Percentiles rank a stretch among this genome's conserved stretches.
phyloP scores from a whole-genome alignment of 2,888 invertebrate genomes.

The Pycnomerus fuliginosus region DNA sequence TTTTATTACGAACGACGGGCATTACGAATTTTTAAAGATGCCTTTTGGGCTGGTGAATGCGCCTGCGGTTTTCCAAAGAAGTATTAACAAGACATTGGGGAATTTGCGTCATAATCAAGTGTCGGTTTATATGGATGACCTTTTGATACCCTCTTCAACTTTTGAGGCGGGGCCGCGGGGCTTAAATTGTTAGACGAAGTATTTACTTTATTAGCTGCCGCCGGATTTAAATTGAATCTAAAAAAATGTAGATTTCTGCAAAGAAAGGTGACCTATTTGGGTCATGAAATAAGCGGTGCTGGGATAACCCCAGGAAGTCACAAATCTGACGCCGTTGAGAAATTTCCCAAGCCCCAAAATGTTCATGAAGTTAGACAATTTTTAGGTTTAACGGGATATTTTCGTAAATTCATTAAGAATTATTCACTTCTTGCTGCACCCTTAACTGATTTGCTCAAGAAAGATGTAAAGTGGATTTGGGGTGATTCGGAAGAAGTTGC shows the following conservation, averaged over 20 bases:
- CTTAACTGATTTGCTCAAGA: no score
- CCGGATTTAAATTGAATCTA: constrained; percentile 17
- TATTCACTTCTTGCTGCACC: constrained; percentile 1
- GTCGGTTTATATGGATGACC: constrained; percentile 3
- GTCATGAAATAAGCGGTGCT: constrained; percentile 12
- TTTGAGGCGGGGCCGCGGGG: not conserved
- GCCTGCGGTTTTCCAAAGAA: constrained; percentile 1
- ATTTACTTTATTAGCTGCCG: not conserved
- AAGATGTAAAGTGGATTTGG: no score
- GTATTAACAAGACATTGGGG: not conserved
- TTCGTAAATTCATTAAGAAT: constrained; percentile 5
- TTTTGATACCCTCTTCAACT: not conserved
- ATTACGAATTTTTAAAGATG: constrained; percentile 17
- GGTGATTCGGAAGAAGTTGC: no score
- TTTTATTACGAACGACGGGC: constrained; percentile 28
- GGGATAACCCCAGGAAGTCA: constrained; percentile 25
- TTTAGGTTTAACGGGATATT: constrained; percentile 9
- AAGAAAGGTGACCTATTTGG: constrained; percentile 15
- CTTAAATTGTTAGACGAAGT: constrained; percentile 1
- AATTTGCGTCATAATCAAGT: not conserved
- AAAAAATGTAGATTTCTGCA: constrained; percentile 25
- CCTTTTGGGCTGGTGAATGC: constrained; percentile 4
- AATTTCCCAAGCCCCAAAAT: constrained; percentile 16
- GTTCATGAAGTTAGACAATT: constrained; percentile 10
- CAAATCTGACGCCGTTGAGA: no score